phyloP scores from a whole-genome alignment of 2,888 invertebrate genomes.

The Tribolium freemani region DNA sequence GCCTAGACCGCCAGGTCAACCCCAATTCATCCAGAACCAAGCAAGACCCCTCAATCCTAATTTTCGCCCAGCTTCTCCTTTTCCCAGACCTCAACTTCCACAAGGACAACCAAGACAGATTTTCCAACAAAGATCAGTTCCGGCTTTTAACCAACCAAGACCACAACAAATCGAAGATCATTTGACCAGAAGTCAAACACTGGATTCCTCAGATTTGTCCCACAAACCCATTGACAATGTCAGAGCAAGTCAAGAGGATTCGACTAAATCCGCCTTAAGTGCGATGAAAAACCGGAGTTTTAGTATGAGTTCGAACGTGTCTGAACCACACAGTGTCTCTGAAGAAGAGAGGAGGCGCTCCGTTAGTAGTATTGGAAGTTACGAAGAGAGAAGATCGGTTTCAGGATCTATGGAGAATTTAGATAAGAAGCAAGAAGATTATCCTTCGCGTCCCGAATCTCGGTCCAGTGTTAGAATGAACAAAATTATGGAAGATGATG shows the following conservation, averaged over 20 bases:
- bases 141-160: constrained; percentile 50
- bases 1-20: constrained; percentile 54
- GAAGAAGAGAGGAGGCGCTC: constrained; percentile 72
- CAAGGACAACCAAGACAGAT: constrained; percentile 52
- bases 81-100: constrained; percentile 68
- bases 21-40: constrained; percentile 46
- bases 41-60: constrained; percentile 52
- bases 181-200: constrained; percentile 58
- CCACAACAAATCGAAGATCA: constrained; percentile 38
- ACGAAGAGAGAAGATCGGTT: constrained; percentile 62
- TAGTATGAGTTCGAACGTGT: constrained; percentile 71
- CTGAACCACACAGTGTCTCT: constrained; percentile 66
- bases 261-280: constrained; percentile 61
- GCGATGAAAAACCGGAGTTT: constrained; percentile 71
- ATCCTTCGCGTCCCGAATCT: constrained; percentile 59
- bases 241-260: constrained; percentile 59
- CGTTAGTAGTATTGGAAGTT: constrained; percentile 69
- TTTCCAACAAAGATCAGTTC: constrained; percentile 58
- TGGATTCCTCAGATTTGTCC: constrained; percentile 61
- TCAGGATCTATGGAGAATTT: constrained; percentile 56
- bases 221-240: constrained; percentile 68
- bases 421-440: constrained; percentile 54
- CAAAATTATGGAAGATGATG: constrained; percentile 58
- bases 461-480: constrained; percentile 59
- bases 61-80: constrained; percentile 69